Evolutionary conservation across 2,113 vertebrate genomes (phyloP).

Genomic region (Crotophaga sulcirostris): DNA sequence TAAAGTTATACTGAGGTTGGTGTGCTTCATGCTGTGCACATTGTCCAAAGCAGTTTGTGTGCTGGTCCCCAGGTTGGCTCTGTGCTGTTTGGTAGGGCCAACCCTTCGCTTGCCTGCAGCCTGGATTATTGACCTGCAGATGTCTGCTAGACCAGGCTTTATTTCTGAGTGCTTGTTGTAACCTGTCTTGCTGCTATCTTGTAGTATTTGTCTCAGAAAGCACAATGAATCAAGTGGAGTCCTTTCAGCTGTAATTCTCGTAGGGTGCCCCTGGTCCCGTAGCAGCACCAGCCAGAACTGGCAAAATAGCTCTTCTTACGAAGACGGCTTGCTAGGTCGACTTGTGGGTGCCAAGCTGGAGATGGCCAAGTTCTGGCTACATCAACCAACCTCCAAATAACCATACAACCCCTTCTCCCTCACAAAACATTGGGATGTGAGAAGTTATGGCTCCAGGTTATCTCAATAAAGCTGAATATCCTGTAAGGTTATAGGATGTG

Average conservation of each 20-base stretch:
- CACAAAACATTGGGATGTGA: neutral
- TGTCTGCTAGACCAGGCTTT: neutral
- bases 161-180: neutral
- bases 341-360: neutral
- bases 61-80: neutral
- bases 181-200: neutral
- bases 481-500: neutral
- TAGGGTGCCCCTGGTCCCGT: neutral
- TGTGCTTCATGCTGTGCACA: neutral
- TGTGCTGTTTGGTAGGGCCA: neutral
- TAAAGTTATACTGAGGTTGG: neutral
- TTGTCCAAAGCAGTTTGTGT: neutral
- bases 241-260: neutral
- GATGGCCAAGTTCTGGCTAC: neutral
- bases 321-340: neutral
- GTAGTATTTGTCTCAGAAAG: neutral
- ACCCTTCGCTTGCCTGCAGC: neutral
- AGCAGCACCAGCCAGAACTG: neutral
- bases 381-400: neutral
- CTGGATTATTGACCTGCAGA: neutral
- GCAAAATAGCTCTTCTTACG: neutral
- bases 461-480: neutral
- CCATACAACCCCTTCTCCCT: too few species aligned
- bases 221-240: fast-evolving
- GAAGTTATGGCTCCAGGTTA: neutral